Base-by-base conservation (phyloP, 30 jellyfish, hydroid and myxozoan species). In the Turritopsis dohrnii region DNA sequence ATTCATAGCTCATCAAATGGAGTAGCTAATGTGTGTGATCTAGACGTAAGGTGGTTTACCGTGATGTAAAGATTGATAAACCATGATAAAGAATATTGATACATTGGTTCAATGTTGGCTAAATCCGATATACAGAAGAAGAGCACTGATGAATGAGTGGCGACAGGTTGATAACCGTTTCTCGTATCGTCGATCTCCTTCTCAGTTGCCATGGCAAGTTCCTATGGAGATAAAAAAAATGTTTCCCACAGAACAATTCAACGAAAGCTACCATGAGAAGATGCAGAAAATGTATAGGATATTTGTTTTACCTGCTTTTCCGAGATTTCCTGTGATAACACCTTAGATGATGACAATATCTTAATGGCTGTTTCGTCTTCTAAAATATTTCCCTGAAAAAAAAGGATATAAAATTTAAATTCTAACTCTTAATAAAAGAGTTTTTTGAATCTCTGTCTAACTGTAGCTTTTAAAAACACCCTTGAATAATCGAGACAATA, bases 281-380 rank as follows among this genome's bases (percentile, higher is more conserved):
- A 41, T n/a, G n/a, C n/a, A n/a, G n/a, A n/a, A n/a, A n/a, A n/a
- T n/a, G n/a, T n/a, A n/a, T n/a, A n/a, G n/a, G n/a, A n/a, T n/a
- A n/a, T n/a, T n/a, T n/a, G n/a, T n/a, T 1, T 8, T 16, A 89
- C 96, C 95, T 89, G 99, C 52, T 94, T 94, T 1, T 96, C 99
- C 0, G 96, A 79, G 92, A 94, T 89, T 81, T 94, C 99, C 75
- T 94, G 97, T n/a, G 99, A 94, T 27, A 94, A 81, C 31, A 94
- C 96, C 86, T 94, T 94, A 8, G 99, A 94, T 9, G 99, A 94
- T 9, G 99, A 94, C 27, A 94, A 79, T 83, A 94, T 76, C 41
- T 89, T 94, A 75, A 94, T 94, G 21, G 99, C 99, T 41, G 99
- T 94, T 73, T 94, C 99, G 83, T 94, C 99, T 80, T 94, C 99